These are phyloP conservation scores for Acropora yongei DNA, from an alignment of 64 coral and sea anemone species.

Conservation along the genomic window DNA sequence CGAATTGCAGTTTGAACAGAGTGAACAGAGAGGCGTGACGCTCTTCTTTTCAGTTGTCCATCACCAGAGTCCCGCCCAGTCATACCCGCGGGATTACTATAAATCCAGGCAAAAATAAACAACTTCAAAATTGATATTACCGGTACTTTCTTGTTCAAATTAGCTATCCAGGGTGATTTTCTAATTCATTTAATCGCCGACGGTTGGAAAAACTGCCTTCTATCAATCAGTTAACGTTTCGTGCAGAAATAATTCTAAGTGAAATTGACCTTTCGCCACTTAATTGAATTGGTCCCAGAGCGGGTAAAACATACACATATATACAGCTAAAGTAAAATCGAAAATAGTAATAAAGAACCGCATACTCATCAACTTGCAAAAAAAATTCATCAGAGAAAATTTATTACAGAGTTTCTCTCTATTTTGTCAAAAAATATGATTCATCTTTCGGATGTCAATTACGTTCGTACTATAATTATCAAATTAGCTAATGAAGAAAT, in stretches of 20 bases:
- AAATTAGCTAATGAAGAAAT: neutral
- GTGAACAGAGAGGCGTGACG: slow-evolving; percentile 36
- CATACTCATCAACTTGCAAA: neutral
- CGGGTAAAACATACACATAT: neutral
- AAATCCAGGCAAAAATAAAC: slow-evolving; percentile 34
- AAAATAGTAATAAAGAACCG: neutral
- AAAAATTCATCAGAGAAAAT: neutral
- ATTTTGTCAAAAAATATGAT: neutral
- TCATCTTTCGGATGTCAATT: neutral
- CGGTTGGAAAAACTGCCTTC: neutral
- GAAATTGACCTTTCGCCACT: neutral
- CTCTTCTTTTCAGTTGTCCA: slow-evolving; percentile 3
- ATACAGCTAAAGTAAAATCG: neutral
- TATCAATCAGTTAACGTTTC: neutral
- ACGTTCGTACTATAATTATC: too few relatives aligned
- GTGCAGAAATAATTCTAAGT: neutral
- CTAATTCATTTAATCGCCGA: too few relatives aligned
- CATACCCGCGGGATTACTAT: slow-evolving; percentile 8
- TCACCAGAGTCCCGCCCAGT: slow-evolving; percentile 37
- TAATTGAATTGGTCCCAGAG: neutral
- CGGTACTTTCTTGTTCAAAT: neutral
- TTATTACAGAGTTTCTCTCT: neutral
- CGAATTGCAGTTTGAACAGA: slow-evolving; percentile 19
- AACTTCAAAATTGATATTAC: neutral
- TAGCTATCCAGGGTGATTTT: too few relatives aligned